Percentiles rank a stretch among this genome's conserved stretches.
These are phyloP conservation scores for Drosophila sturtevanti DNA, from an alignment of 1,140 invertebrate species.

Conservation along the genomic window DNA sequence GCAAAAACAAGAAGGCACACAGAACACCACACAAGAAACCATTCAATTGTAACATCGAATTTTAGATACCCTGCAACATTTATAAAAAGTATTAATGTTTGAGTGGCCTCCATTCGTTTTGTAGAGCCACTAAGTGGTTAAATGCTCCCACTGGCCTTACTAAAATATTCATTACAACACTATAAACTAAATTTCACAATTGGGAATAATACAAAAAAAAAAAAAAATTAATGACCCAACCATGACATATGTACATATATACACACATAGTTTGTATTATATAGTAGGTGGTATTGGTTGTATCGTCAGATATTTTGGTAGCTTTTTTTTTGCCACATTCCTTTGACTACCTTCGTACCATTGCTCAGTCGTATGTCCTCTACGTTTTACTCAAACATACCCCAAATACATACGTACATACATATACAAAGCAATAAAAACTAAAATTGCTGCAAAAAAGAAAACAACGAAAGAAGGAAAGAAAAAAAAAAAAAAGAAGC, in stretches of 20 bases:
- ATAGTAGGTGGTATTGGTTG: not conserved
- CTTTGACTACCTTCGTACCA: slow-evolving; percentile 26
- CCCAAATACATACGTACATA: slow-evolving; percentile 52
- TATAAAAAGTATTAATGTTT: too few relatives aligned
- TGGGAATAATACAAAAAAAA: not conserved
- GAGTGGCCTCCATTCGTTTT: too few relatives aligned
- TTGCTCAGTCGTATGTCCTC: not conserved
- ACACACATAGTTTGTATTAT: not conserved
- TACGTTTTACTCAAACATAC: slow-evolving; percentile 69
- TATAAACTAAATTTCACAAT: not conserved
- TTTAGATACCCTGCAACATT: slow-evolving; percentile 37
- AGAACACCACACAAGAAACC: not conserved
- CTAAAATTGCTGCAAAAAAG: slow-evolving; percentile 77
- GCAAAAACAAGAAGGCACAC: slow-evolving; percentile 34
- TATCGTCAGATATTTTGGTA: not conserved
- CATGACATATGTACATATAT: too few relatives aligned
- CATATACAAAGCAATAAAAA: slow-evolving; percentile 61
- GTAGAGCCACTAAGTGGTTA: not conserved
- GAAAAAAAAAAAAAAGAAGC: not conserved
- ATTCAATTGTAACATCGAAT: slow-evolving; percentile 53
- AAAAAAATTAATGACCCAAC: not conserved
- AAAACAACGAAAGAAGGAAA: slow-evolving; percentile 69
- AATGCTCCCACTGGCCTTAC: not conserved
- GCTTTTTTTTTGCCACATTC: not conserved
- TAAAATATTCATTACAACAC: too few relatives aligned